A percentile compares a stretch with the other conserved stretches of the same genome.
Conservation (phyloP, 2,113 vertebrate genomes). For the Gnathonemus longibarbis region DNA sequence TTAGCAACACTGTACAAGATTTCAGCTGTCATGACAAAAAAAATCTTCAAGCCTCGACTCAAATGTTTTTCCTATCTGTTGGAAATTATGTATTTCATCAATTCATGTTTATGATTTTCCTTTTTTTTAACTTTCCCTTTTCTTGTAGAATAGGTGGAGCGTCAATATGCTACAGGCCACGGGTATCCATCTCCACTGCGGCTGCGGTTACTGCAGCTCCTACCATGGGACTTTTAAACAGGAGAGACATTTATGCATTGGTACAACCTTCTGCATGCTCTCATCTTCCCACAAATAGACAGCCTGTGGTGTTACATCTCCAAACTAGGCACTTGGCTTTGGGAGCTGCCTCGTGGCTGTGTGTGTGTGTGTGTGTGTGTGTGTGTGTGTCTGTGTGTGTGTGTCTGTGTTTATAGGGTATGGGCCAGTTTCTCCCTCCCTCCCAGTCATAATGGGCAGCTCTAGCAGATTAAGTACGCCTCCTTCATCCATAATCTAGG, state of each 20-base stretch:
- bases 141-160: neutral
- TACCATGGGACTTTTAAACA: conserved; percentile 46
- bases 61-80: neutral
- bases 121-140: neutral
- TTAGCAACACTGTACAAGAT: neutral
- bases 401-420: neutral
- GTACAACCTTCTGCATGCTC: conserved; percentile 34
- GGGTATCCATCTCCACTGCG: neutral
- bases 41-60: neutral
- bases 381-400: neutral
- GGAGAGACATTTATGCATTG: conserved; percentile 31
- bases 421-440: neutral
- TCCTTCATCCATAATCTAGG: neutral
- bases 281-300: conserved; percentile 67
- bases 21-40: neutral
- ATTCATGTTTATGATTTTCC: neutral
- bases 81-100: neutral
- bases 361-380: neutral
- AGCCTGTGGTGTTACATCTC: conserved; percentile 46
- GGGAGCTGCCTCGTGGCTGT: conserved; percentile 57
- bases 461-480: neutral
- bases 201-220: neutral
- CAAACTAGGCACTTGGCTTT: conserved; percentile 57
- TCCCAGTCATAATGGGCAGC: neutral
- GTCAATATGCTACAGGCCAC: neutral